Evolutionary conservation across 2,113 vertebrate genomes (phyloP).

Genomic region (Cephalopholis sonnerati): DNA sequence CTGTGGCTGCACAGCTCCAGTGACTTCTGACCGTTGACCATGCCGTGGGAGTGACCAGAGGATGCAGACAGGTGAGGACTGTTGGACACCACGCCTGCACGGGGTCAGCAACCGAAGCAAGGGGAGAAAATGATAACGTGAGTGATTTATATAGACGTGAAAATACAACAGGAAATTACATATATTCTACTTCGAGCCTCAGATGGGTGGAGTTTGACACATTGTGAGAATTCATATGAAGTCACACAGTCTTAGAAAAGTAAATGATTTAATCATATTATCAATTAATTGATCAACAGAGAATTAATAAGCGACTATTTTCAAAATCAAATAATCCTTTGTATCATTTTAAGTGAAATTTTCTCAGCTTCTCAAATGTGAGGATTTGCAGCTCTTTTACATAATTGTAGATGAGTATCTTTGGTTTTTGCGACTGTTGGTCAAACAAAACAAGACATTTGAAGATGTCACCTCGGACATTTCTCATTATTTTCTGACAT

Average conservation of each 20-base stretch:
- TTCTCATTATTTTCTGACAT: constrained; percentile 4
- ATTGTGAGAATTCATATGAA: constrained; percentile 1
- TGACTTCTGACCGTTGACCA: constrained; percentile 87
- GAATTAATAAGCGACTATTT: neutral
- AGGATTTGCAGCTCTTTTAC: neutral
- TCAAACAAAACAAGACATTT: neutral
- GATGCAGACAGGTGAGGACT: constrained; percentile 92
- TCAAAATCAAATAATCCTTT: neutral
- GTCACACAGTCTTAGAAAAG: neutral
- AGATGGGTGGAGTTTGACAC: neutral
- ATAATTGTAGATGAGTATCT: neutral
- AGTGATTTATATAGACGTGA: neutral
- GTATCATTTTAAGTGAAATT: neutral
- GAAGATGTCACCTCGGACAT: neutral
- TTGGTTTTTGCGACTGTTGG: neutral
- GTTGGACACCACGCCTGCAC: constrained; percentile 88
- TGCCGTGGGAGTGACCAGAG: constrained; percentile 89
- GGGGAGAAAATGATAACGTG: constrained; percentile 21
- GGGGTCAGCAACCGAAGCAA: neutral
- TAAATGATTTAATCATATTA: neutral
- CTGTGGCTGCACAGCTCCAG: constrained; percentile 90
- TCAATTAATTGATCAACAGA: neutral
- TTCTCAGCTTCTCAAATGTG: neutral
- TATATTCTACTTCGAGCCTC: neutral
- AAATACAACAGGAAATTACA: neutral